A percentile compares a stretch with the other conserved stretches of the same genome.
These are phyloP conservation scores for Mustelus asterias DNA, from an alignment of 2,113 vertebrate genomes.

Conservation along the genomic window DNA sequence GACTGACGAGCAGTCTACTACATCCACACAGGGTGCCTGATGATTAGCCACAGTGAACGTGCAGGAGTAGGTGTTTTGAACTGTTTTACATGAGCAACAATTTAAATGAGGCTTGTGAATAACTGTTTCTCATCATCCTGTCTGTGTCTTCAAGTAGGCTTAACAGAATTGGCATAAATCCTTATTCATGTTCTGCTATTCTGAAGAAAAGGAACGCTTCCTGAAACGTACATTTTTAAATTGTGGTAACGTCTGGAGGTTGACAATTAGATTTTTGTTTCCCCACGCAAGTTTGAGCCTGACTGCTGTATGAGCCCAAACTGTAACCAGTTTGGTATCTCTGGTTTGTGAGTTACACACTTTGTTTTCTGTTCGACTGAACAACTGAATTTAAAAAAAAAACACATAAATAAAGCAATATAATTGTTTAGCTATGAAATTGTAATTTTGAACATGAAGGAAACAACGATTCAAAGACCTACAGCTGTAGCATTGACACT, in stretches of 20 bases:
- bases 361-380: background rate
- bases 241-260: background rate
- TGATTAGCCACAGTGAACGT: constrained; percentile 1
- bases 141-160: background rate
- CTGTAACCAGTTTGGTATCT: background rate
- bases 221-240: background rate
- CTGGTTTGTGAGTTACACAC: background rate
- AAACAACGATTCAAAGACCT: background rate
- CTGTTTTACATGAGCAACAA: background rate
- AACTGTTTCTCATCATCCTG: background rate
- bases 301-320: background rate
- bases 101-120: background rate
- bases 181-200: background rate
- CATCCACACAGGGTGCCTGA: background rate
- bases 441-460: background rate
- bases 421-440: background rate
- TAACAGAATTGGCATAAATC: background rate
- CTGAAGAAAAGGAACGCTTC: background rate
- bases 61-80: background rate
- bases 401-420: background rate
- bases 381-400: background rate
- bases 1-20: background rate
- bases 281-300: background rate
- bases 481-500: background rate
- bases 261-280: background rate